These are phyloP conservation scores for Neoascia interrupta DNA, from an alignment of 2,888 invertebrate genomes.

Conservation along the genomic window DNA sequence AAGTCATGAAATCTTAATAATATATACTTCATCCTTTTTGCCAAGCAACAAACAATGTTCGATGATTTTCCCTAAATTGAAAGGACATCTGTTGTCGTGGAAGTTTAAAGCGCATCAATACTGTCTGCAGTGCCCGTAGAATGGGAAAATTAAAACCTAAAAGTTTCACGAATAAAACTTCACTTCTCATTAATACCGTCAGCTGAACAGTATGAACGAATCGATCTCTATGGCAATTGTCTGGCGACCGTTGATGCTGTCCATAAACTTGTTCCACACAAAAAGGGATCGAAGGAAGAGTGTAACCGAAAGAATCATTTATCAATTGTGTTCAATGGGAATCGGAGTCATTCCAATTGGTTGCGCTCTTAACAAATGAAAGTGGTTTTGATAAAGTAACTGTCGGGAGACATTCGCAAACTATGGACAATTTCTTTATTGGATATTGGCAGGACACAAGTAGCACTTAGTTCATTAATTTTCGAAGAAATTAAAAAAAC, in stretches of 20 bases:
- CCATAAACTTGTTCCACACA: background rate
- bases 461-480: too few relatives aligned
- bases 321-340: slow-evolving; percentile 31
- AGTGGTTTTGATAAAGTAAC: too few relatives aligned
- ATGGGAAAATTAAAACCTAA: too few relatives aligned
- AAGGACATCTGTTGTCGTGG: slow-evolving; percentile 35
- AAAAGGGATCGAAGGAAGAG: slow-evolving; percentile 18
- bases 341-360: slow-evolving; percentile 20
- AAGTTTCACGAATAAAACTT: slow-evolving; percentile 45
- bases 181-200: slow-evolving; percentile 48
- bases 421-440: too few relatives aligned
- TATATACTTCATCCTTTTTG: slow-evolving; percentile 16
- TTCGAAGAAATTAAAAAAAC: too few relatives aligned
- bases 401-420: too few relatives aligned
- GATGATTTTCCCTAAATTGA: slow-evolving; percentile 39
- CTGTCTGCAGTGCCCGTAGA: too few relatives aligned
- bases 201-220: slow-evolving; percentile 43
- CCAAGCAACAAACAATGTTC: too few relatives aligned
- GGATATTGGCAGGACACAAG: too few relatives aligned
- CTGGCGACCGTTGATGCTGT: slow-evolving; percentile 6
- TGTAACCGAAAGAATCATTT: slow-evolving; percentile 21
- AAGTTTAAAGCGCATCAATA: slow-evolving; percentile 15
- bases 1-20: slow-evolving; percentile 65
- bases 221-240: too few relatives aligned
- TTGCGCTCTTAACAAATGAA: too few relatives aligned